Evolutionary conservation across 2,888 invertebrate species (phyloP), one percentile per base, ranked within the genome.

Genomic region (Aradus depressus): DNA sequence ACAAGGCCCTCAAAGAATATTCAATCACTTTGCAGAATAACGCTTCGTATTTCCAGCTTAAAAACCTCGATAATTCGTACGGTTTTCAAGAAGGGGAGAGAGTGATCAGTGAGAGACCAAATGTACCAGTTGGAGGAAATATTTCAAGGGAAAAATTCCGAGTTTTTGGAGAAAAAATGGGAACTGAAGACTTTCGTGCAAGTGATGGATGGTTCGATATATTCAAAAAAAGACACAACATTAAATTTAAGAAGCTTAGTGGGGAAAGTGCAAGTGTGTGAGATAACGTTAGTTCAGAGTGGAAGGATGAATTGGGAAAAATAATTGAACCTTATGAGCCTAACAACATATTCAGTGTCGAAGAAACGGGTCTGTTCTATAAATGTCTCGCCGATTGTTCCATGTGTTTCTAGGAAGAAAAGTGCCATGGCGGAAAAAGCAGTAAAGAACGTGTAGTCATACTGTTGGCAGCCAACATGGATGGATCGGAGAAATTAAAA

Each of bases 351-450:
- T 63, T 60, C 38, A 62, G 62, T 50, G 60, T 61, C 10, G 62
- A 62, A 52, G 61, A 64, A 56, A 63, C 59, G 26, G 60, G 54
- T 10, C 45, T 63, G 21, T 61, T 60, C 53, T 62, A 53, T 51
- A 60, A 60, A 51, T 55, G 57, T 53, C 51, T 60, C 3, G 60
- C 62, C 8, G 58, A 63, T 52, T 59, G 59, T 58, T 61, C 61
- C 2, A 44, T 60, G n/a, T 57, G 52, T 44, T 61, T 62, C 44
- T 61, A 61, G 60, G 49, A 56, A 21, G 60, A 63, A 52, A 59
- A 63, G 50, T 66, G 65, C 52, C 55, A 51, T 28, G 63, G 63
- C 28, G 63, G 65, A 38, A 66, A 66, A 58, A 53, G 62, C 43
- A 64, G 64, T 37, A 65, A 65, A 56, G 60, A 64, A 31, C 34